Conservation (phyloP, 1,140 invertebrate genomes). For the Sinonovacula constricta region DNA sequence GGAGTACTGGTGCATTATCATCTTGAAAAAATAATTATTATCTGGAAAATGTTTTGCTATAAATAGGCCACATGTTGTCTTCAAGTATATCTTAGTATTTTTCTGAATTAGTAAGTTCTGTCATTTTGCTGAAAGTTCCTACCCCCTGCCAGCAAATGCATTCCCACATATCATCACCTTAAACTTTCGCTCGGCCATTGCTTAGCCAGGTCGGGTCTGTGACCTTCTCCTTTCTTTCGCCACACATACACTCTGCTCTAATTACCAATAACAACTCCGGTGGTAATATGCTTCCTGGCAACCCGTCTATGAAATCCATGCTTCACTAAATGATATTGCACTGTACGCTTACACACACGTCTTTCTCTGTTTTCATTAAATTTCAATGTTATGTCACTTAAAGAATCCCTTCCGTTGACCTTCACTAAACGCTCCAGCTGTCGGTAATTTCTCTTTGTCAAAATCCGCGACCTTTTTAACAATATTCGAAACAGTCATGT, state of each 20-base stretch:
- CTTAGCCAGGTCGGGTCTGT: background rate
- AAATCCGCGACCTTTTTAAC: background rate
- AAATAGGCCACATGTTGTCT: too few species aligned
- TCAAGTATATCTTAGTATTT: too few species aligned
- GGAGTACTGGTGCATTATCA: too few species aligned
- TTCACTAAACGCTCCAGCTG: background rate
- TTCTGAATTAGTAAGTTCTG: too few species aligned
- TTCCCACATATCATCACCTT: too few species aligned
- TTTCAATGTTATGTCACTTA: background rate
- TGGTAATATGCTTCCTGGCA: background rate
- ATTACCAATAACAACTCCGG: constrained; percentile 1
- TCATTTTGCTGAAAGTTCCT: too few species aligned
- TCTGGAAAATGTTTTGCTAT: too few species aligned
- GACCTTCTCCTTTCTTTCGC: constrained; percentile 6
- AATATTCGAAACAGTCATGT: background rate
- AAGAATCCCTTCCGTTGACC: background rate
- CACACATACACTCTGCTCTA: constrained; percentile 9
- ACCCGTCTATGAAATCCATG: constrained; percentile 5
- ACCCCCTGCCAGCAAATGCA: too few species aligned
- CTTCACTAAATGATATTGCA: background rate
- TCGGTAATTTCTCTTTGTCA: background rate
- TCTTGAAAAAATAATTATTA: too few species aligned
- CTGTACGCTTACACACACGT: background rate
- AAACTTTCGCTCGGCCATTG: too few species aligned
- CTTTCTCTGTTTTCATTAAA: background rate